Percentiles rank a stretch among this genome's conserved stretches.
Evolutionary conservation across 1,140 invertebrate species (phyloP).

Genomic region (Meloidogyne hapla): DNA sequence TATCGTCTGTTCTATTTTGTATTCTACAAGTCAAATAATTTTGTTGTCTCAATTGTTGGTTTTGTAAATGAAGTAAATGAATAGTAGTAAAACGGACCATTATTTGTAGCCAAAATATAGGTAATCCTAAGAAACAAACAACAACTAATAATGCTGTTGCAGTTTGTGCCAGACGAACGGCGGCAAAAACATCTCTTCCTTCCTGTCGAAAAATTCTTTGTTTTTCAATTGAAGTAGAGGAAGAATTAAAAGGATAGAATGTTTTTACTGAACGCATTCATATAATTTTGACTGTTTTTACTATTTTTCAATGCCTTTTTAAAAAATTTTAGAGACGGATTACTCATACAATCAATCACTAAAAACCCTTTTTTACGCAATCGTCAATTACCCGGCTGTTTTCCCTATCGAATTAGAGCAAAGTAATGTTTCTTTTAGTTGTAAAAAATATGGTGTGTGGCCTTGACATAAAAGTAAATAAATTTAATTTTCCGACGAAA

Average conservation of each 20-base stretch:
- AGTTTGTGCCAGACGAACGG: background rate
- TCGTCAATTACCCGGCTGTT: constrained; percentile 3
- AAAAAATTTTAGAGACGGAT: background rate
- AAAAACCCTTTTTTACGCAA: background rate
- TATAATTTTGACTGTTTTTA: background rate
- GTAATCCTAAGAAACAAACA: constrained; percentile 9
- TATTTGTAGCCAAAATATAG: background rate
- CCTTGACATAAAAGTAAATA: background rate
- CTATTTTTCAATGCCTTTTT: background rate
- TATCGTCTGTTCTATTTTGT: background rate
- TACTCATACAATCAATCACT: background rate
- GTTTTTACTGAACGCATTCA: constrained; percentile 5
- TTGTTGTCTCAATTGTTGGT: background rate
- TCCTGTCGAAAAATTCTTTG: background rate
- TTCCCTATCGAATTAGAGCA: background rate
- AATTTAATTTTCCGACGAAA: background rate
- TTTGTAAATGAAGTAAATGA: background rate
- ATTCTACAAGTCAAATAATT: constrained; percentile 2
- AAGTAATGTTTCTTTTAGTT: background rate
- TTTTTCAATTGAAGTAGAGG: background rate
- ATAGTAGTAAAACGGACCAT: constrained; percentile 1
- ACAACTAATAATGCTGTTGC: background rate
- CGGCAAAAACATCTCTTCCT: background rate
- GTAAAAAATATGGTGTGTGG: background rate
- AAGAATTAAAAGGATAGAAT: background rate